These are phyloP conservation scores for Atta texana DNA, from an alignment of 1,140 invertebrate genomes.

Conservation along the genomic window DNA sequence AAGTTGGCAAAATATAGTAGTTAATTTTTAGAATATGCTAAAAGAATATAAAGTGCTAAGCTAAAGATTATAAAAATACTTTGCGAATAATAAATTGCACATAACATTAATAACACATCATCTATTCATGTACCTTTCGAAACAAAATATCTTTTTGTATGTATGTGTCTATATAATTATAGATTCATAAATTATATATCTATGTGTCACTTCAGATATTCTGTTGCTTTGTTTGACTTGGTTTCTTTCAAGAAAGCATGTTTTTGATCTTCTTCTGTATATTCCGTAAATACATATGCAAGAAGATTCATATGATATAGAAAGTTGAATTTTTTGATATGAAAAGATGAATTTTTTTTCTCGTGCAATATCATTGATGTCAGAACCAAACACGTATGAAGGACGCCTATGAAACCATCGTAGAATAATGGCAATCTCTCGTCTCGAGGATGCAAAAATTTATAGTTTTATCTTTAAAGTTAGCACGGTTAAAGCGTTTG, in stretches of 20 bases:
- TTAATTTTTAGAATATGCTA: background rate
- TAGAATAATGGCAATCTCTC: constrained; percentile 59
- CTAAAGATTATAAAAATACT: background rate
- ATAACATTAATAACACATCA: background rate
- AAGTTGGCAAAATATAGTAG: background rate
- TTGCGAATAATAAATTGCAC: background rate
- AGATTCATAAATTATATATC: background rate
- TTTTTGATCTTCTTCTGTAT: background rate
- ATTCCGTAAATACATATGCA: background rate
- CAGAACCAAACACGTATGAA: constrained; percentile 65
- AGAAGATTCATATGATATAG: constrained; percentile 57
- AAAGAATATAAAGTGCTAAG: background rate
- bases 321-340: no score
- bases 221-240: background rate
- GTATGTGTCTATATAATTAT: background rate
- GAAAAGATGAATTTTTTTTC: constrained; percentile 61
- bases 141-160: background rate
- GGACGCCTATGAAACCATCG: constrained; percentile 63
- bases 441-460: constrained; percentile 44
- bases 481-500: no score
- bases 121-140: background rate
- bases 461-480: background rate
- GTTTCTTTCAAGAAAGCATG: background rate
- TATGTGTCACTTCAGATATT: background rate
- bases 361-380: constrained; percentile 63